These are phyloP conservation scores for Aproaerema taeniolella DNA, from an alignment of 2,888 invertebrate species.

Conservation along the genomic window DNA sequence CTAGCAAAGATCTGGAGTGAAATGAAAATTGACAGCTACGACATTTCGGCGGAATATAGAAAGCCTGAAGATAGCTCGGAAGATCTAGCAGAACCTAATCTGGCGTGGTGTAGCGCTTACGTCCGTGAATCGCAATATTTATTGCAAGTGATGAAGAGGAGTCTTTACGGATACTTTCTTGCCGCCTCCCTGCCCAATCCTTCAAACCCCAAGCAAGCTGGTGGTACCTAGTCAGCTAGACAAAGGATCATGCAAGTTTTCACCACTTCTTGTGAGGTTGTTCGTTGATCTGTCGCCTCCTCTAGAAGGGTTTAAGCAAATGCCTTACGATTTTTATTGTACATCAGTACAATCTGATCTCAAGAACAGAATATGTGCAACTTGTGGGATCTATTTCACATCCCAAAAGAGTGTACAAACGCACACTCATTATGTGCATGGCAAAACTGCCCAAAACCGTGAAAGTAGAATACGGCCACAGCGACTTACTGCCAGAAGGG, in stretches of 20 bases:
- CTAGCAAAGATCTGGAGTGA: too few species aligned
- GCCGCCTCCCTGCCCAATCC: conserved; percentile 20
- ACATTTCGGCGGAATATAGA: too few species aligned
- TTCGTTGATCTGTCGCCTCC: conserved; percentile 21
- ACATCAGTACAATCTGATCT: too few species aligned
- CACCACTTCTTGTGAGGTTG: too few species aligned
- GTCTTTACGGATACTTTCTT: conserved; percentile 19
- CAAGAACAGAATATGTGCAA: conserved; percentile 21
- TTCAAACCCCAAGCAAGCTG: conserved; percentile 21
- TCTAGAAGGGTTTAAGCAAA: conserved; percentile 23
- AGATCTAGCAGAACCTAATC: too few species aligned
- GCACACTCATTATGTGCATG: conserved; percentile 16
- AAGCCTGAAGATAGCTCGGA: too few species aligned
- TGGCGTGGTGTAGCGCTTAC: too few species aligned
- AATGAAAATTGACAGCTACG: too few species aligned
- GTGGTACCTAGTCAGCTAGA: too few species aligned
- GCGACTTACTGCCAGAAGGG: conserved; percentile 26
- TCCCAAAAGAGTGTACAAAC: conserved; percentile 20
- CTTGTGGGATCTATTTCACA: conserved; percentile 18
- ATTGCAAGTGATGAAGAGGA: conserved; percentile 19
- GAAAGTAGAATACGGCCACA: conserved; percentile 20
- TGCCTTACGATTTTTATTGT: conserved; percentile 20
- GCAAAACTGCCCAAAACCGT: conserved; percentile 21
- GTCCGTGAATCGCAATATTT: conserved; percentile 21
- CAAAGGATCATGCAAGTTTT: conserved; percentile 25